A percentile compares a stretch with the other conserved stretches of the same genome.
Evolutionary conservation across 2,797 vertebrate species (phyloP).

Genomic region (Urophycis tenuis): DNA sequence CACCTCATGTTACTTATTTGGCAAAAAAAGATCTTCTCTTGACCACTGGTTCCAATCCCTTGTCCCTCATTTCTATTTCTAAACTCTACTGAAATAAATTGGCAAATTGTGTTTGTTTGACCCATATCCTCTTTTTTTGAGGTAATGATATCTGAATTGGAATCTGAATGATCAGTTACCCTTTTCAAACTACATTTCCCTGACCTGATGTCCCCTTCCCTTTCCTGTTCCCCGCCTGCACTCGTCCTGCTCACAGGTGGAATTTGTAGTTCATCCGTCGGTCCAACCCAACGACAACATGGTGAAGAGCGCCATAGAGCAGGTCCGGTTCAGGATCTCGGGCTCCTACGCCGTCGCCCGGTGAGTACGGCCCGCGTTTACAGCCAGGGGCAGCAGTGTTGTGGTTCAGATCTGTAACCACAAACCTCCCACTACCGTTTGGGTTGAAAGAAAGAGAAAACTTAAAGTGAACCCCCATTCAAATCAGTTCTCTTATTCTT

Average conservation of each 20-base stretch:
- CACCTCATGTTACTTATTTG: no score
- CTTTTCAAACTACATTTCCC: not conserved
- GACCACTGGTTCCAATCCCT: not conserved
- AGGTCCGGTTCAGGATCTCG: slow-evolving; percentile 93
- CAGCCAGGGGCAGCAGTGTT: not conserved
- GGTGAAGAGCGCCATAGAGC: slow-evolving; percentile 83
- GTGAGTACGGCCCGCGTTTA: slow-evolving; percentile 59
- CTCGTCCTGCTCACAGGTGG: slow-evolving; percentile 67
- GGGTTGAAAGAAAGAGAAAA: not conserved
- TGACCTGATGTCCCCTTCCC: not conserved
- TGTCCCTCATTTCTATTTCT: not conserved
- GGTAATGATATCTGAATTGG: not conserved
- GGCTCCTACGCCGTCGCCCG: slow-evolving; percentile 76
- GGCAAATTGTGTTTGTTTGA: not conserved
- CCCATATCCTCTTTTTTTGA: not conserved
- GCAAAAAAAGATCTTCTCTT: no score
- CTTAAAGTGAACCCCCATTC: not conserved
- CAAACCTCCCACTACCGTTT: not conserved
- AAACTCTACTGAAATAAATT: no score
- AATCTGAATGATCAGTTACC: not conserved
- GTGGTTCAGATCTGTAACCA: not conserved
- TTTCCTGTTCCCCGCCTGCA: not conserved
- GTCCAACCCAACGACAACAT: slow-evolving; percentile 79
- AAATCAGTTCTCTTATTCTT: not conserved
- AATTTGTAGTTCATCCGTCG: slow-evolving; percentile 89